Conservation (phyloP, 2,113 vertebrate genomes). For the Jacana jacana region DNA sequence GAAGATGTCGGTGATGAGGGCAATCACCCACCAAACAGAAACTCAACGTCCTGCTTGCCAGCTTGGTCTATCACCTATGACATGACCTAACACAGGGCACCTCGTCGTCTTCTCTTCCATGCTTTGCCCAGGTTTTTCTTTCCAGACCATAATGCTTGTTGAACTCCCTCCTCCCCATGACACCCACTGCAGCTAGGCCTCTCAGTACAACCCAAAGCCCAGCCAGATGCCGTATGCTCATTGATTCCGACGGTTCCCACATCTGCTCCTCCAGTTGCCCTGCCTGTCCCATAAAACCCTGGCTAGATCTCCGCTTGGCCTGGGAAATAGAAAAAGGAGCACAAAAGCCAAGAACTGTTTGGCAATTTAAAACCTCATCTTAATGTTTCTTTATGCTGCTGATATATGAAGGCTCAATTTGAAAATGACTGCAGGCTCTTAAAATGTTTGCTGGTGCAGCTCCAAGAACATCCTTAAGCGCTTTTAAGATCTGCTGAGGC, state of each 20-base stretch:
- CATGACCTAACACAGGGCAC: rapidly evolving
- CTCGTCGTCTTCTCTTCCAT: not conserved
- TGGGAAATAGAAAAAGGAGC: not conserved
- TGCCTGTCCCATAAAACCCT: rapidly evolving
- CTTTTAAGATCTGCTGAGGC: conserved; percentile 24
- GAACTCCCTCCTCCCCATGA: not conserved
- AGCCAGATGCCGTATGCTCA: rapidly evolving
- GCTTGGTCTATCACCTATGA: rapidly evolving
- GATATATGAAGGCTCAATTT: not conserved
- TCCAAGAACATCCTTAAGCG: conserved; percentile 31
- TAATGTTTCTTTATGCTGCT: not conserved
- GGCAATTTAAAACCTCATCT: not conserved
- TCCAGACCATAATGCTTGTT: rapidly evolving
- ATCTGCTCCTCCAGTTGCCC: not conserved
- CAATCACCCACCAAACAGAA: rapidly evolving
- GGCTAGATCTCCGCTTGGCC: not conserved
- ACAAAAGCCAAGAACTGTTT: not conserved
- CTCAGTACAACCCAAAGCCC: not conserved
- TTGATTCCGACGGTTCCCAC: rapidly evolving
- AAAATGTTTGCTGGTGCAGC: not conserved
- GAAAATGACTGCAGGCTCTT: conserved; percentile 31
- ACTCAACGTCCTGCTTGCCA: rapidly evolving
- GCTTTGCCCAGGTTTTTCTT: not conserved
- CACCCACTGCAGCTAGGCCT: not conserved
- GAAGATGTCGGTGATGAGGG: not conserved